A percentile compares a stretch with the other conserved stretches of the same genome.
Evolutionary conservation across 1,140 invertebrate species (phyloP).

Genomic region (Campoletis sonorensis): DNA sequence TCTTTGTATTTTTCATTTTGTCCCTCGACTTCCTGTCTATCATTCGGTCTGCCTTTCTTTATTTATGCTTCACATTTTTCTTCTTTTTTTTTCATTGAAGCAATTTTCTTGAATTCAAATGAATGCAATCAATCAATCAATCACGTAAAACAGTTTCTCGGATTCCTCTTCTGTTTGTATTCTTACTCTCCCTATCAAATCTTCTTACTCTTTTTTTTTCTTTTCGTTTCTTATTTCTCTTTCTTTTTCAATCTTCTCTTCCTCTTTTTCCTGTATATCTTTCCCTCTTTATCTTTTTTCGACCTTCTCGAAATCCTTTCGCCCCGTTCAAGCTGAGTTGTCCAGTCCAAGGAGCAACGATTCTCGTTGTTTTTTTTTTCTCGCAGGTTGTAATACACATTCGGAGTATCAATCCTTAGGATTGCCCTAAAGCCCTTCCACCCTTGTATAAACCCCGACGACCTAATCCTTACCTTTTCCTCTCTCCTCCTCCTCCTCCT

Average conservation of each 20-base stretch:
- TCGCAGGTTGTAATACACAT: neutral
- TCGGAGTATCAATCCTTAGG: neutral
- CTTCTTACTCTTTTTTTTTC: too few species aligned
- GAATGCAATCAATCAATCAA: too few species aligned
- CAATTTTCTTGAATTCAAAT: too few species aligned
- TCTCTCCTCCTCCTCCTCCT: too few species aligned
- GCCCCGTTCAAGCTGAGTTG: neutral
- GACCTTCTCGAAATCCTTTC: neutral
- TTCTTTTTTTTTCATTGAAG: neutral
- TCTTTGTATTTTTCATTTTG: too few species aligned
- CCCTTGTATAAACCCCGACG: neutral
- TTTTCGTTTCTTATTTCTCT: too few species aligned
- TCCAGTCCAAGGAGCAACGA: neutral
- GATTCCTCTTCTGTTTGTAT: too few species aligned
- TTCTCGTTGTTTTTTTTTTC: neutral
- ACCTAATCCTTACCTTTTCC: neutral
- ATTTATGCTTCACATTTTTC: too few species aligned
- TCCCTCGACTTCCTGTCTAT: neutral
- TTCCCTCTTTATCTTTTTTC: neutral
- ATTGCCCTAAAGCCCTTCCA: neutral
- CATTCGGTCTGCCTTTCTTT: neutral
- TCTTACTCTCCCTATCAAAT: too few species aligned
- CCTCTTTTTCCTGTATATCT: too few species aligned
- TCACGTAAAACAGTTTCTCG: too few species aligned
- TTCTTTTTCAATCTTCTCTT: too few species aligned